Percentiles rank a stretch among this genome's conserved stretches.
phyloP scores from a whole-genome alignment of 1,140 invertebrate genomes.

The Bombus ignitus region DNA sequence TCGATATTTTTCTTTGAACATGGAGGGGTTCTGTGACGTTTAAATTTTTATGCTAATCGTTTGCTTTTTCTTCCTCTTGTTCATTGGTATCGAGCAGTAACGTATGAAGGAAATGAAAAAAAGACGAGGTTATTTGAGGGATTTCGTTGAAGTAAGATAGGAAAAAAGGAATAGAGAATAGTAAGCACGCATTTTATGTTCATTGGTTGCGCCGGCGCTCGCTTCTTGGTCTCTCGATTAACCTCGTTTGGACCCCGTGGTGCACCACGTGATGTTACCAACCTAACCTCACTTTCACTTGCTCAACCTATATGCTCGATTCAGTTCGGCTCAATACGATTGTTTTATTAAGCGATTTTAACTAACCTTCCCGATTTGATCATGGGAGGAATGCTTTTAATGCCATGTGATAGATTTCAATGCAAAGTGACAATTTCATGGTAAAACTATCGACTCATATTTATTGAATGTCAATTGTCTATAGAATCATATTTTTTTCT shows the following conservation, averaged over 20 bases:
- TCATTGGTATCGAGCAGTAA: background rate
- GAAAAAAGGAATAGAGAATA: constrained; percentile 22
- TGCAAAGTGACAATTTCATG: background rate
- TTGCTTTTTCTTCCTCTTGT: no score
- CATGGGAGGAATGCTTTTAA: constrained; percentile 27
- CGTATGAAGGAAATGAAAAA: background rate
- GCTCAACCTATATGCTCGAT: constrained; percentile 67
- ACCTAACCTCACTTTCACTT: constrained; percentile 72
- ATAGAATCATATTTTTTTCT: background rate
- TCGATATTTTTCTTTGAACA: constrained; percentile 7
- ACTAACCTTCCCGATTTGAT: constrained; percentile 52
- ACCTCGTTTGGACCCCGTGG: constrained; percentile 80
- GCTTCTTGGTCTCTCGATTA: constrained; percentile 72
- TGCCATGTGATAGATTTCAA: constrained; percentile 26
- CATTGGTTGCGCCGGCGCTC: constrained; percentile 76
- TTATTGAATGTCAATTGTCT: background rate
- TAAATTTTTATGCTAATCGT: background rate
- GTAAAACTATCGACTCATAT: background rate
- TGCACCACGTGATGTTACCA: constrained; percentile 77
- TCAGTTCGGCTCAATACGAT: constrained; percentile 44
- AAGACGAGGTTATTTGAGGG: background rate
- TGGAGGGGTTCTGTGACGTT: constrained; percentile 3
- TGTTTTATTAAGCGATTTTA: constrained; percentile 15
- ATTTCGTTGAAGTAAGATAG: background rate
- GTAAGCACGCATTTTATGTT: constrained; percentile 57